These are phyloP conservation scores for Polyergus mexicanus DNA, from an alignment of 1,140 invertebrate species.

Conservation along the genomic window DNA sequence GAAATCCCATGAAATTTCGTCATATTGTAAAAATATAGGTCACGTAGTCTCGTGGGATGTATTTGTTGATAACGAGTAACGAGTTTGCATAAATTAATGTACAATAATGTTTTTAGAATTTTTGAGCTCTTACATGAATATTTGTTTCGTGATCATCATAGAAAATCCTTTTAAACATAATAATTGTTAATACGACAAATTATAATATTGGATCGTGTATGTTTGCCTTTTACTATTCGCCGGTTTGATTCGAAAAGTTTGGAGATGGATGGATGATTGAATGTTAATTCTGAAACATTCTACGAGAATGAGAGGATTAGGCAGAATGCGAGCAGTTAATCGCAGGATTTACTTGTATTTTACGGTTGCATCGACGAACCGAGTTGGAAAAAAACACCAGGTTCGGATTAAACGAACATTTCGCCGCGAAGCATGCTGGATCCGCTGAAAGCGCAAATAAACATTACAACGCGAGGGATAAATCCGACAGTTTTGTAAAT, in stretches of 20 bases:
- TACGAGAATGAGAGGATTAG: not conserved
- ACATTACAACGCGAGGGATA: slow-evolving; percentile 44
- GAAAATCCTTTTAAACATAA: not conserved
- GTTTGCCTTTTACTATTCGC: not conserved
- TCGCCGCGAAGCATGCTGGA: slow-evolving; percentile 25
- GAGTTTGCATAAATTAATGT: not conserved
- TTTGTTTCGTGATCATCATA: not conserved
- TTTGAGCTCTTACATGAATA: not conserved
- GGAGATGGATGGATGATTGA: not conserved
- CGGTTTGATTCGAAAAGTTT: not conserved
- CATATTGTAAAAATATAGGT: not conserved
- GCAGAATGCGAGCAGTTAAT: slow-evolving; percentile 27
- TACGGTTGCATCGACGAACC: not conserved
- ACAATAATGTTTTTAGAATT: not conserved
- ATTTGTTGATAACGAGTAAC: slow-evolving; percentile 5
- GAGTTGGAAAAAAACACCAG: slow-evolving; percentile 17
- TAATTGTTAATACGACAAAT: not conserved
- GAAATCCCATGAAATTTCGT: not conserved
- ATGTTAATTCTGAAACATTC: slow-evolving; percentile 37
- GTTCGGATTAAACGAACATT: slow-evolving; percentile 21
- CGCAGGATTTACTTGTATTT: slow-evolving; percentile 40
- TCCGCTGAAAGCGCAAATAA: slow-evolving; percentile 54
- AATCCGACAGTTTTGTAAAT: slow-evolving; percentile 44
- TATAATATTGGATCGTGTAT: not conserved
- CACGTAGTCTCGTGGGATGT: not conserved